Conservation (phyloP, 2,797 vertebrate species). For the Centropyge bicolor region DNA sequence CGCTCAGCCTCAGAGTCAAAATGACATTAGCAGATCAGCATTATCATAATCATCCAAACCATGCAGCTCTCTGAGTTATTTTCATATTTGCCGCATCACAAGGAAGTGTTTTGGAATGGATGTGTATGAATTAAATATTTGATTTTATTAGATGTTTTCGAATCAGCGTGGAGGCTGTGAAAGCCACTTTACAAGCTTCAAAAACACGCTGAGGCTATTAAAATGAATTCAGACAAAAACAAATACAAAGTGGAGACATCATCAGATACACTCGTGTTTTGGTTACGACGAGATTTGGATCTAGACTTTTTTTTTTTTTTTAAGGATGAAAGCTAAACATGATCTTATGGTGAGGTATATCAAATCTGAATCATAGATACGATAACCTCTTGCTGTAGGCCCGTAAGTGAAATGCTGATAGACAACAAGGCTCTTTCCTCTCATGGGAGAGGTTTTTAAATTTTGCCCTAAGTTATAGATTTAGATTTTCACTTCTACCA, state of each 20-base stretch:
- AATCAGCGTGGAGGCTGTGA: slow-evolving; percentile 46
- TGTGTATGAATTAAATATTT: slow-evolving; percentile 64
- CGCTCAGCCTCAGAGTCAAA: slow-evolving; percentile 78
- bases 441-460: slow-evolving; percentile 69
- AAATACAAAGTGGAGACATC: slow-evolving; percentile 10
- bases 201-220: slow-evolving; percentile 40
- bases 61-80: slow-evolving; percentile 76
- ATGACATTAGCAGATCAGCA: slow-evolving; percentile 81
- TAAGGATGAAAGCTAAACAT: slow-evolving; percentile 46
- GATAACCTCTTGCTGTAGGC: slow-evolving; percentile 68
- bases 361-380: slow-evolving; percentile 61
- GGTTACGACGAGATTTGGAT: slow-evolving; percentile 34
- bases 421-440: slow-evolving; percentile 58
- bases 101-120: slow-evolving; percentile 63
- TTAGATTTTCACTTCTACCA: slow-evolving; percentile 74
- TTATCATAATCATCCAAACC: slow-evolving; percentile 83
- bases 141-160: slow-evolving; percentile 68
- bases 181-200: slow-evolving; percentile 40
- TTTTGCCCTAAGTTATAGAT: slow-evolving; percentile 79
- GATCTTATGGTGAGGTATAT: slow-evolving; percentile 53
- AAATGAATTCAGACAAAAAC: slow-evolving; percentile 27
- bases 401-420: slow-evolving; percentile 68
- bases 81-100: slow-evolving; percentile 79
- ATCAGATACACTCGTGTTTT: slow-evolving; percentile 26
- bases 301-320: slow-evolving; percentile 25